A percentile compares a stretch with the other conserved stretches of the same genome.
These are phyloP conservation scores for Halictus rubicundus DNA, from an alignment of 1,140 invertebrate genomes.

Conservation along the genomic window DNA sequence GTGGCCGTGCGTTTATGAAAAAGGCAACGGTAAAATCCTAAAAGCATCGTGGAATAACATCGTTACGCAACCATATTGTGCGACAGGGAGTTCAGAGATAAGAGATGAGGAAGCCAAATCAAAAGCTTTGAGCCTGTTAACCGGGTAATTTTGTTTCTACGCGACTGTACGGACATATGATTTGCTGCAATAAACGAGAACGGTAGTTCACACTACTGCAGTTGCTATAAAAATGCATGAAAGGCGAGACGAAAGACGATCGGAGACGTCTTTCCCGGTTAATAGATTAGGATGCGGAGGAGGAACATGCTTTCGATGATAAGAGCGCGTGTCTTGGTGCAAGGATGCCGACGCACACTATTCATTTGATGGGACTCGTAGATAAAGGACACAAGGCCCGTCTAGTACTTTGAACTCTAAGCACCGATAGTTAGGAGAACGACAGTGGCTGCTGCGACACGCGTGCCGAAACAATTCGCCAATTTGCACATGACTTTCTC, in stretches of 20 bases:
- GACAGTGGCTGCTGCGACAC: conserved; percentile 35
- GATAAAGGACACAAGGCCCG: conserved; percentile 30
- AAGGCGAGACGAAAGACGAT: no score
- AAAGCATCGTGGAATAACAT: conserved; percentile 23
- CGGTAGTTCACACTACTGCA: no score
- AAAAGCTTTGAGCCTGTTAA: conserved; percentile 13
- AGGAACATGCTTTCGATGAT: background rate
- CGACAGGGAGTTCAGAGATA: conserved; percentile 9
- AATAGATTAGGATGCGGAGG: background rate
- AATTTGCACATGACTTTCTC: conserved; percentile 31
- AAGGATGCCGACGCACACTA: background rate
- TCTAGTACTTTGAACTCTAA: conserved; percentile 45
- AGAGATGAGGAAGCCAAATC: conserved; percentile 3
- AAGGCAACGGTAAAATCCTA: background rate
- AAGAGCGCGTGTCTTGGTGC: background rate
- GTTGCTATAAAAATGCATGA: no score
- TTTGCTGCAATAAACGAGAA: no score
- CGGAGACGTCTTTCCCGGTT: no score
- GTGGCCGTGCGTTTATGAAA: background rate
- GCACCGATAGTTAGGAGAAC: conserved; percentile 30
- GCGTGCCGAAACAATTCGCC: conserved; percentile 25
- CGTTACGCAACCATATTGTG: conserved; percentile 1
- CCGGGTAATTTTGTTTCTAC: no score
- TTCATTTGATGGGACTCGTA: background rate
- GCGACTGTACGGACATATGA: no score